Evolutionary conservation across 2,797 vertebrate species (phyloP), one percentile per base, ranked within the genome.

Genomic region (Coracias cyanogaster): DNA sequence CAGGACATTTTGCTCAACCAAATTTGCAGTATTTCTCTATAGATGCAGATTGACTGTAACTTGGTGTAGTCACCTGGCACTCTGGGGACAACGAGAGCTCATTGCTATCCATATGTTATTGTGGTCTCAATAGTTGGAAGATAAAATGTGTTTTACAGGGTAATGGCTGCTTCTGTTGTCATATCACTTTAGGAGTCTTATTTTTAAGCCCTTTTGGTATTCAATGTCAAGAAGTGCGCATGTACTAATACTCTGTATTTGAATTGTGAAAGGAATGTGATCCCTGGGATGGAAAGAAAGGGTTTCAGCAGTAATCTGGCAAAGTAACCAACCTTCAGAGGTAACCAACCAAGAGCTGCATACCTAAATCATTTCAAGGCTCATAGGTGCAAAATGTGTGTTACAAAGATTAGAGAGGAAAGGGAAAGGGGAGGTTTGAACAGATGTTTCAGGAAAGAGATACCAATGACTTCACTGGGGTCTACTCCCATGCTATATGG

Each of bases 21-120:
- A 84, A 93, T 92, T 86, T 94, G 33, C 51, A 49, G 82, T 76
- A 78, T 94, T 90, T 74, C 57, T 83, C 70, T 93, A 52, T 82
- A 94, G 73, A 31, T 70, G 70, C 62, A 94, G 94, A 86, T 89
- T 94, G 49, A 62, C 62, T 90, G 21, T 46, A 65, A 80, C 60
- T 76, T 52, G 33, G 15, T 89, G 72, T 24, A 73, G 41, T 66
- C 52, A 79, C 49, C 74, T 67, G 76, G 22, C 43, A 52, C 66
- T 66, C 49, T 67, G 39, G 11, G 60, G 10, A 18, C 49, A 54
- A 21, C 0, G 9, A 61, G 45, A 87, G 16, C 21, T 84, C 80
- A 16, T 58, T 74, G 41, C 25, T 88, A 43, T 62, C 58, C 62
- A 3, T 57, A 25, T 71, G 19, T 45, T 92, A 57, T 74, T 90